Base-by-base conservation (phyloP, 2,888 invertebrate species). In the Phaonia tiefii region DNA sequence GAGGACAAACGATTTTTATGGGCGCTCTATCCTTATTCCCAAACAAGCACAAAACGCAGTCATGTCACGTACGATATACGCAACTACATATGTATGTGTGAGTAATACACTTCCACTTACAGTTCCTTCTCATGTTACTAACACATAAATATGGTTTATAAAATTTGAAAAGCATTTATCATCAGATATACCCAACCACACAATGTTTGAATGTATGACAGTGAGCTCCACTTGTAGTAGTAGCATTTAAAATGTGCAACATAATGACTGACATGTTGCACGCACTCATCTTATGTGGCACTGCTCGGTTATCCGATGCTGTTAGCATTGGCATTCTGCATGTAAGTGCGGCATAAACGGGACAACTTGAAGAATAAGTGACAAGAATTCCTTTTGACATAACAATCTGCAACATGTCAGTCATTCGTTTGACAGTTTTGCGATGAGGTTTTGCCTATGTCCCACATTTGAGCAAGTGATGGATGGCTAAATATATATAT, bases 391-490 rank as follows among this genome's bases (percentile, higher is more conserved):
- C 63, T 17, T 63, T 15, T 49, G 51, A 65, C 71, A 79, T 49
- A 49, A 37, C 66, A 60, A 71, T 66, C 49, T 75, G 51, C 15
- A 56, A 79, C 66, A 79, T 67, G 58, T 66, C 71, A 71, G 44
- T 67, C 15, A 58, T 26, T 4, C n/a, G 46, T 15, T 15, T n/a
- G 17, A 46, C 46, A 17, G n/a, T 31, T 46, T 46, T 46, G 46
- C 5, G 3, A 46, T 15, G 46, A 8, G 46, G 15, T 46, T 46
- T 46, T 15, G 13, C 7, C 13, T n/a, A 44, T 44, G 31, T 31
- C 31, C 31, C 8, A 31, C 31, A 31, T 5, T 31, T 31, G 31
- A 5, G 31, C 31, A n/a, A n/a, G n/a, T n/a, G n/a, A n/a, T n/a
- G n/a, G n/a, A n/a, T n/a, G n/a, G n/a, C n/a, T n/a, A n/a, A n/a